phyloP scores from a whole-genome alignment of 2,888 invertebrate species.

The Clivina fossor region DNA sequence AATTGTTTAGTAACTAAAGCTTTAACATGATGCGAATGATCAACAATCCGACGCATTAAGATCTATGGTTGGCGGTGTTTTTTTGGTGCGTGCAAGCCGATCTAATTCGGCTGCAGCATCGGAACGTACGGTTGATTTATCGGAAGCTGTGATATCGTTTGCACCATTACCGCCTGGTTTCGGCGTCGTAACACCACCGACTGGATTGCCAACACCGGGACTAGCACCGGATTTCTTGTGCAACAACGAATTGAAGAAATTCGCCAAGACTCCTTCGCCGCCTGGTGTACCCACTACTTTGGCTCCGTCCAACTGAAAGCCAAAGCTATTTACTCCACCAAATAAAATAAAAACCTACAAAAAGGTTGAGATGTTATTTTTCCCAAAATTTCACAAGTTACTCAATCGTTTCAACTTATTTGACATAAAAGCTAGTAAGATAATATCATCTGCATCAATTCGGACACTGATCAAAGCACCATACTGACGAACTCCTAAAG shows the following conservation, averaged over 20 bases:
- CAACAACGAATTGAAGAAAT: constrained; percentile 96
- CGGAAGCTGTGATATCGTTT: constrained; percentile 53
- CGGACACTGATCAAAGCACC: too few relatives aligned
- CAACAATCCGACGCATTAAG: constrained; percentile 59
- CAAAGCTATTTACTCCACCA: too few relatives aligned
- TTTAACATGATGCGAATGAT: constrained; percentile 28
- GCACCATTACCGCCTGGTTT: constrained; percentile 49
- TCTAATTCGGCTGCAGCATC: constrained; percentile 93
- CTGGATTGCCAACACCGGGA: constrained; percentile 58
- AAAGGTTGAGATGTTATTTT: too few relatives aligned
- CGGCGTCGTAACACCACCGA: constrained; percentile 51
- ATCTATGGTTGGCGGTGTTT: constrained; percentile 54
- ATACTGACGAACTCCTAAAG: too few relatives aligned
- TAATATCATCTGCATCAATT: too few relatives aligned
- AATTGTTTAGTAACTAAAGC: constrained; percentile 1
- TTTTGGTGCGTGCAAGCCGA: constrained; percentile 76
- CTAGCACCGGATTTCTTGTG: constrained; percentile 87
- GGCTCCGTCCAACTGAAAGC: constrained; percentile 67
- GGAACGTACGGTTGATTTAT: constrained; percentile 75
- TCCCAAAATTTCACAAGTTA: too few relatives aligned
- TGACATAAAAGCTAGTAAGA: too few relatives aligned
- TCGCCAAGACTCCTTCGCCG: constrained; percentile 92
- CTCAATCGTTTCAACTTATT: too few relatives aligned
- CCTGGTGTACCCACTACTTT: constrained; percentile 76
- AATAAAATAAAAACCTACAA: too few relatives aligned